A percentile compares a stretch with the other conserved stretches of the same genome.
These are phyloP conservation scores for Pagetopsis macropterus DNA, from an alignment of 2,797 vertebrate species.

Conservation along the genomic window DNA sequence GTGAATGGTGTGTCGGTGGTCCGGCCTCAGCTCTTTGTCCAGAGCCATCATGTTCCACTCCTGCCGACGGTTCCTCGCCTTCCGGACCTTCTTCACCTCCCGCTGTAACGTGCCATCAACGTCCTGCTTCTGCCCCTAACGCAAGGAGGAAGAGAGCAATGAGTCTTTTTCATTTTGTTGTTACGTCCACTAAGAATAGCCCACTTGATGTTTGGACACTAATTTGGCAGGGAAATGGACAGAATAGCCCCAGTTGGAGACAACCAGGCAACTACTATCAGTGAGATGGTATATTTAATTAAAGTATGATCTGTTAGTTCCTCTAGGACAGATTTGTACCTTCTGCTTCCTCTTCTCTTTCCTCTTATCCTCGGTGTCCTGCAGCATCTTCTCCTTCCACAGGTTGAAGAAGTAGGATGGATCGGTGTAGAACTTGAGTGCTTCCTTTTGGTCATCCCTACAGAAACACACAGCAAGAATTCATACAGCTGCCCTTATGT, in stretches of 20 bases:
- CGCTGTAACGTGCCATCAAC: conserved; percentile 96
- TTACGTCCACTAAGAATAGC: not conserved
- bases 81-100: conserved; percentile 99
- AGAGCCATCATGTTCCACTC: conserved; percentile 99
- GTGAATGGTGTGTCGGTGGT: conserved; percentile 93
- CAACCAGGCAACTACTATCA: not conserved
- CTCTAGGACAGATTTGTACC: conserved; percentile 74
- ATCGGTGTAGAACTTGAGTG: conserved; percentile 97
- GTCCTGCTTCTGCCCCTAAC: conserved; percentile 93
- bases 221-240: not conserved
- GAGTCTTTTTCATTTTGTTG: not conserved
- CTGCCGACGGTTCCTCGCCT: conserved; percentile 98
- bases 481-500: not conserved
- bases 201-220: not conserved
- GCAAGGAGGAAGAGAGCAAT: conserved; percentile 32
- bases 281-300: not conserved
- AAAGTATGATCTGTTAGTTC: not conserved
- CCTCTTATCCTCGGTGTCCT: conserved; percentile 98
- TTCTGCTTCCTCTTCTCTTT: conserved; percentile 98
- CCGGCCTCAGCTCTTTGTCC: conserved; percentile 98
- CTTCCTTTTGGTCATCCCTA: conserved; percentile 97
- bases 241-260: not conserved
- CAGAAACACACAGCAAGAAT: conserved; percentile 35
- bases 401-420: conserved; percentile 99
- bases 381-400: conserved; percentile 99